Percentiles rank a stretch among this genome's conserved stretches.
Evolutionary conservation across 2,888 invertebrate species (phyloP).

Genomic region (Mechanitis mazaeus): DNA sequence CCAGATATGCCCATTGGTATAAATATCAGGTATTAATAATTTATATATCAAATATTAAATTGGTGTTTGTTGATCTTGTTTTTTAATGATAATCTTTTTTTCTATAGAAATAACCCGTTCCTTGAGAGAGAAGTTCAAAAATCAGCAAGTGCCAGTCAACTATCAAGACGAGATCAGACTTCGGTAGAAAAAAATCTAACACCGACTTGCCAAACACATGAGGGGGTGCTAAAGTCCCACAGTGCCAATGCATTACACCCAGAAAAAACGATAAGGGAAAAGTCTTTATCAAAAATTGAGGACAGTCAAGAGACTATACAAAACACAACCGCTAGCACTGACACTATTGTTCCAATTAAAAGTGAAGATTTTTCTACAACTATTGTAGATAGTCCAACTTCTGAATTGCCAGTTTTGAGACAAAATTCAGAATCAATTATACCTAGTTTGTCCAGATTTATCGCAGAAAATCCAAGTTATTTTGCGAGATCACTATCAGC

Average conservation of each 20-base stretch:
- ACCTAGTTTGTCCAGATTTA: conserved; percentile 51
- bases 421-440: conserved; percentile 55
- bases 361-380: background rate
- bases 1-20: conserved; percentile 71
- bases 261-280: conserved; percentile 38
- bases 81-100: background rate
- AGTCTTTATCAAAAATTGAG: conserved; percentile 37
- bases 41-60: too few species aligned
- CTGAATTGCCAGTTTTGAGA: conserved; percentile 35
- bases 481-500: conserved; percentile 58
- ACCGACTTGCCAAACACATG: conserved; percentile 43
- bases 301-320: conserved; percentile 57
- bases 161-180: conserved; percentile 59
- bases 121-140: conserved; percentile 78
- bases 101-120: conserved; percentile 69
- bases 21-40: conserved; percentile 56
- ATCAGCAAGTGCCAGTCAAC: conserved; percentile 78
- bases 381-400: background rate
- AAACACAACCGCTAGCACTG: conserved; percentile 51
- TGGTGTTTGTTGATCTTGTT: too few species aligned
- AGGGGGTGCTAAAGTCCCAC: conserved; percentile 66
- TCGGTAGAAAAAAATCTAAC: conserved; percentile 50
- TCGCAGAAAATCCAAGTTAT: conserved; percentile 46
- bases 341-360: conserved; percentile 54
- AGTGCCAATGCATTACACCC: conserved; percentile 67